Base-by-base conservation (phyloP, 2,888 invertebrate genomes). In the Phaonia tiefii region DNA sequence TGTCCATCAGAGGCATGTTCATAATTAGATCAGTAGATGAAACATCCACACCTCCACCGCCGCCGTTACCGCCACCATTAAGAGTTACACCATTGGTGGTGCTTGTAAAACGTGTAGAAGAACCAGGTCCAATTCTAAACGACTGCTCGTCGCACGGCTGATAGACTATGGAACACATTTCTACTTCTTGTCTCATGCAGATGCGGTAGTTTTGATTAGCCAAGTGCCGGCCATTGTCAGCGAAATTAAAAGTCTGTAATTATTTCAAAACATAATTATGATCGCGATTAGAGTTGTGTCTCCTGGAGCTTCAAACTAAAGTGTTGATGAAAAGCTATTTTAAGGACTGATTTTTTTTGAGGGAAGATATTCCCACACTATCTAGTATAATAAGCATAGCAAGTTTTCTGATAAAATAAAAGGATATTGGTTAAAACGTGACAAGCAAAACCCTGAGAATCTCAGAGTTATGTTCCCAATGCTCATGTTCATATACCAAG, bases 211-310 rank as follows among this genome's bases (percentile, higher is more conserved):
- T 94, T 87, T 96, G 96, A 83, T 93, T 92, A 0, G 96, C 95
- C 26, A 96, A 91, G 87, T 96, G 96, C 0, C 96, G 93, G 0
- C 96, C 96, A 86, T 96, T 96, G 26, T 94, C 94, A 0, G 96
- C 95, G 88, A 94, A 96, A 90, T 96, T 96, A 90, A 96, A 94
- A 0, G 96, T 96, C 90, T 94, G 93, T 80, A 74, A 54, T 44
- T 20, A 1, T n/a, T n/a, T n/a, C n/a, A 69, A 69, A n/a, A 26
- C n/a, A 60, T n/a, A 31, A 60, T 20, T 46, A 44, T 46, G n/a
- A n/a, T n/a, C n/a, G n/a, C n/a, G n/a, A n/a, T n/a, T n/a, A n/a
- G n/a, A n/a, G n/a, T n/a, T n/a, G n/a, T n/a, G n/a, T n/a, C n/a
- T n/a, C n/a, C n/a, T n/a, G n/a, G n/a, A n/a, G n/a, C n/a, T n/a